Conservation (phyloP, 2,797 vertebrate genomes). For the Benthosema pterotum region DNA sequence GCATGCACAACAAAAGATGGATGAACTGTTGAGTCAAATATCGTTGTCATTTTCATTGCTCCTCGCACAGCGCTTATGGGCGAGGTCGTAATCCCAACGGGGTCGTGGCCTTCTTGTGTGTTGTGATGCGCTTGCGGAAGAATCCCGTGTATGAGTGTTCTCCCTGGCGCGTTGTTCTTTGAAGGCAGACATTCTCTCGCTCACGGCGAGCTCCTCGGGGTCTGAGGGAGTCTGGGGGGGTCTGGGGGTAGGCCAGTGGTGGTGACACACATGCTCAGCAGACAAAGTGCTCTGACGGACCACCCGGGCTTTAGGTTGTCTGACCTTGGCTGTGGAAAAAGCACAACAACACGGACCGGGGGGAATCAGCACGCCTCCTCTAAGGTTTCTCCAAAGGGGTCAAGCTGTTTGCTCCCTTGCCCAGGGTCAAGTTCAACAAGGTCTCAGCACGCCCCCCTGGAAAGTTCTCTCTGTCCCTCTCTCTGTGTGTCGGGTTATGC, state of each 20-base stretch:
- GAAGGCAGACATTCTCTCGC: constrained; percentile 68
- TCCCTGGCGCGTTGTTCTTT: constrained; percentile 72
- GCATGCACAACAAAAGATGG: no score
- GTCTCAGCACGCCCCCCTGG: constrained; percentile 36
- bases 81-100: constrained; percentile 35
- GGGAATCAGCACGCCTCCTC: constrained; percentile 63
- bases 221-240: no score
- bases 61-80: no score
- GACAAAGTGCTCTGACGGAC: constrained; percentile 69
- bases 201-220: constrained; percentile 51
- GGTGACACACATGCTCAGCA: constrained; percentile 79
- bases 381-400: constrained; percentile 52
- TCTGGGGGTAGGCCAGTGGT: constrained; percentile 15
- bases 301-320: constrained; percentile 73
- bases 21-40: no score
- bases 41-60: no score
- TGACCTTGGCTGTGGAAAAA: constrained; percentile 80
- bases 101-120: constrained; percentile 50
- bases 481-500: constrained; percentile 11
- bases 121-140: constrained; percentile 42
- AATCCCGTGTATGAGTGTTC: constrained; percentile 64
- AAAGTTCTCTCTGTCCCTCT: constrained; percentile 32
- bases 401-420: constrained; percentile 38
- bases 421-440: constrained; percentile 59
- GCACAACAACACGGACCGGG: constrained; percentile 59